These are phyloP conservation scores for Pangasius djambal DNA, from an alignment of 2,797 vertebrate species.

Conservation along the genomic window DNA sequence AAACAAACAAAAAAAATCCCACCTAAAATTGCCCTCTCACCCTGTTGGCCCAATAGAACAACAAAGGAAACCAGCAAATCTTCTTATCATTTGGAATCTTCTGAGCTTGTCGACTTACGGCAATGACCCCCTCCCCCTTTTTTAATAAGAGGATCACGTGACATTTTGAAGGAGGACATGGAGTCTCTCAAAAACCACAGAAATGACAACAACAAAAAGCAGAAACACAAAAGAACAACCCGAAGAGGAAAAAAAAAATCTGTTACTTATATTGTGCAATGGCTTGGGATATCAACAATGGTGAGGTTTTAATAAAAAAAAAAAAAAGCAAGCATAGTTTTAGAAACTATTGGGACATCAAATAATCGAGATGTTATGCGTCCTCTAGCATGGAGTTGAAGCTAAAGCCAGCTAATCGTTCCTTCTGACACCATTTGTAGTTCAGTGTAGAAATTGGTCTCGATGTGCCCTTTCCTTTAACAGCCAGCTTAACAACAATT, in stretches of 20 bases:
- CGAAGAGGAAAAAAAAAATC: slow-evolving; percentile 52
- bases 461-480: slow-evolving; percentile 19
- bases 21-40: slow-evolving; percentile 47
- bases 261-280: slow-evolving; percentile 53
- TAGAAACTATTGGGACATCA: slow-evolving; percentile 31
- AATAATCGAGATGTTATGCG: slow-evolving; percentile 39
- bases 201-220: slow-evolving; percentile 48
- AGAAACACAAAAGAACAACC: slow-evolving; percentile 61
- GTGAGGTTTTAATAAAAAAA: slow-evolving; percentile 56
- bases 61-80: slow-evolving; percentile 45
- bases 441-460: slow-evolving; percentile 26
- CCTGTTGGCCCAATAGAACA: slow-evolving; percentile 41
- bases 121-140: slow-evolving; percentile 39
- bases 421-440: slow-evolving; percentile 38
- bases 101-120: slow-evolving; percentile 41
- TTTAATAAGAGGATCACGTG: slow-evolving; percentile 42
- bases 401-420: slow-evolving; percentile 39
- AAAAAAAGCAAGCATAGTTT: slow-evolving; percentile 37
- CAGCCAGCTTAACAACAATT: slow-evolving; percentile 24
- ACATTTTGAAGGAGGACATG: slow-evolving; percentile 52
- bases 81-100: slow-evolving; percentile 46
- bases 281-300: slow-evolving; percentile 63
- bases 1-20: slow-evolving; percentile 50
- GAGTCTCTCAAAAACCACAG: slow-evolving; percentile 45
- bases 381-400: slow-evolving; percentile 37